Base-by-base conservation (phyloP, 2,797 vertebrate species). In the Gallinago solitaria region DNA sequence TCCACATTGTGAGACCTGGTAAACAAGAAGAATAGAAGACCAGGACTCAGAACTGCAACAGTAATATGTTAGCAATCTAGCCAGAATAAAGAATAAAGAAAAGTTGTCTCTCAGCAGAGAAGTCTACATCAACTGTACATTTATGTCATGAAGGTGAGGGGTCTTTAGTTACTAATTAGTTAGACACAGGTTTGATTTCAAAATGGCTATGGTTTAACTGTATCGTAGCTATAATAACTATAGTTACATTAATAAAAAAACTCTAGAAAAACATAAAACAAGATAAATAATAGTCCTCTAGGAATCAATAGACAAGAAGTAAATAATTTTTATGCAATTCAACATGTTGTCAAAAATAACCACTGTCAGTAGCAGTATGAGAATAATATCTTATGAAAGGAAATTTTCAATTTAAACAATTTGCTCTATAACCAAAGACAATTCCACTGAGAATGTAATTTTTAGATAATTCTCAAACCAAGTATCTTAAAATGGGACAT, bases 31-130 rank as follows among this genome's bases (percentile, higher is more conserved):
- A 74, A 61, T 19, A 56, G 6, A 47, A 56, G 35, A 51, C 11
- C 5, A 37, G 19, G 12, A 81, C 16, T n/a, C 64, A 69, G 24
- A 81, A 61, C 4, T 30, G n/a, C 9, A 87, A 32, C 4, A 51
- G 15, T 21, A 73, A 61, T 21, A 3, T 21, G 12, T 32, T 20
- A 87, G 23, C 17, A 27, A 69, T 30, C 12, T 24, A 61, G 17
- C 7, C 16, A 74, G 32, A 48, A 30, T 0, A 70, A 68, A 74
- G 32, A 48, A 30, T 0, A 70, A 73, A 24, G 32, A n/a, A 60
- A 64, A 30, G 17, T 4, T 47, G 7, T 60, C 2, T 9, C 3
- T 61, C 2, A 1, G 4, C 14, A 50, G 9, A 25, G 12, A 3
- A 56, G 9, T 0, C 0, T 70, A 33, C 7, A 18, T 63, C 50